phyloP scores from a whole-genome alignment of 2,797 vertebrate genomes.

The Centropyge bicolor region DNA sequence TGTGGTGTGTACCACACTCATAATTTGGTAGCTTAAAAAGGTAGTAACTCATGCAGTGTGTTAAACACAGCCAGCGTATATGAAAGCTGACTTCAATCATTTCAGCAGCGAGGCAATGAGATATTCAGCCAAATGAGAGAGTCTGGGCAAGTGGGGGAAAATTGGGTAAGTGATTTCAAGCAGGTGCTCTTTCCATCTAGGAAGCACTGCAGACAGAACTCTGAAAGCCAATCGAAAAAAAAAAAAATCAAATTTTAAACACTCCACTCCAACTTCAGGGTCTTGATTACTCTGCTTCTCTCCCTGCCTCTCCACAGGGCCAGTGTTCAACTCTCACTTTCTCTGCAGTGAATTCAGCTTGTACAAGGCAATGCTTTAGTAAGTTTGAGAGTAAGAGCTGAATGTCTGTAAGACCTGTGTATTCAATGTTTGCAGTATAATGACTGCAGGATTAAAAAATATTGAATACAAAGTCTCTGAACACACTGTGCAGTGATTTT shows the following conservation, averaged over 20 bases:
- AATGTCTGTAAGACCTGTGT: not conserved
- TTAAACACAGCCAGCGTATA: conserved; percentile 13
- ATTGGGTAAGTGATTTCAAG: conserved; percentile 46
- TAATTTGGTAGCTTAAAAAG: not conserved
- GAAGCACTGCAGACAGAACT: conserved; percentile 7
- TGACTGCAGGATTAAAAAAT: not conserved
- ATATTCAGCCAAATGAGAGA: conserved; percentile 29
- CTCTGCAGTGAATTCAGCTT: not conserved
- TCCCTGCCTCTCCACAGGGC: not conserved
- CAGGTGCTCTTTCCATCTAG: conserved; percentile 33
- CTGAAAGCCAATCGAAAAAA: conserved; percentile 15
- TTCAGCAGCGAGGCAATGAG: not conserved
- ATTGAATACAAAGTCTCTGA: conserved; percentile 1
- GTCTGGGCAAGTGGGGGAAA: not conserved
- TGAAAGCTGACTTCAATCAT: conserved; percentile 22
- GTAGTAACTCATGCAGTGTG: not conserved
- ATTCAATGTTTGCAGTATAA: conserved; percentile 1
- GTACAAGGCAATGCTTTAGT: not conserved
- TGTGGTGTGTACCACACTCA: not conserved
- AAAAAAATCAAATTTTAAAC: conserved; percentile 3
- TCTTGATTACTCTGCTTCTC: conserved; percentile 27
- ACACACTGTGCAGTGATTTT: not conserved
- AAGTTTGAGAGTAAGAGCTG: not conserved
- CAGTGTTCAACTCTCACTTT: not conserved
- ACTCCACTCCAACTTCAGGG: conserved; percentile 28